Percentiles rank a stretch among this genome's conserved stretches.
phyloP scores from a whole-genome alignment of 2,113 vertebrate species.

The Bungarus multicinctus region DNA sequence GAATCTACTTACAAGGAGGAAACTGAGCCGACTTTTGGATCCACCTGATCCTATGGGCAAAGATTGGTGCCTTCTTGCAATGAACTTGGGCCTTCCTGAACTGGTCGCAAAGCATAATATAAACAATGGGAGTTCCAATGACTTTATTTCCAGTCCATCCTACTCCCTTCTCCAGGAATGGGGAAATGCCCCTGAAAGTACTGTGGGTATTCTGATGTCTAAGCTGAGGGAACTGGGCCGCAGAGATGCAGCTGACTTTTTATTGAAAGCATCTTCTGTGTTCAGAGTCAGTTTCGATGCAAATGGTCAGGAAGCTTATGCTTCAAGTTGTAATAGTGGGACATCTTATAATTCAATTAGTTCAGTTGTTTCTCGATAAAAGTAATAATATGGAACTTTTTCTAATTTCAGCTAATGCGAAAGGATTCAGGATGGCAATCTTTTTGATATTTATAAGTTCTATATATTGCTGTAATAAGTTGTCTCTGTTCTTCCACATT shows the following conservation, averaged over 20 bases:
- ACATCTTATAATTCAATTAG: conserved; percentile 97
- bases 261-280: conserved; percentile 87
- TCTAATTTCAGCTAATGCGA: conserved; percentile 30
- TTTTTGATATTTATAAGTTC: conserved; percentile 33
- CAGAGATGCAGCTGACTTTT: conserved; percentile 92
- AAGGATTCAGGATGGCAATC: conserved; percentile 15
- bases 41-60: conserved; percentile 95
- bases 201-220: conserved; percentile 86
- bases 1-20: conserved; percentile 83
- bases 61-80: conserved; percentile 98
- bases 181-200: conserved; percentile 82
- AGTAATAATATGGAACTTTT: conserved; percentile 34
- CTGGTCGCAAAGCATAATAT: conserved; percentile 90
- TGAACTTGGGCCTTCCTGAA: conserved; percentile 94
- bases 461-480: conserved; percentile 23
- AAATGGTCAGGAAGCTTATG: conserved; percentile 79
- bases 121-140: conserved; percentile 70
- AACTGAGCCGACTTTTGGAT: conserved; percentile 92
- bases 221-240: conserved; percentile 94
- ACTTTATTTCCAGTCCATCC: conserved; percentile 82
- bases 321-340: conserved; percentile 89
- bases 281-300: conserved; percentile 88
- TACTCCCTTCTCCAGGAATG: conserved; percentile 89
- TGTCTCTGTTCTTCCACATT: conserved; percentile 37
- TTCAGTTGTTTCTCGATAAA: conserved; percentile 93